Evolutionary conservation across 2,888 invertebrate genomes (phyloP).

Genomic region (Pelosia muscerda): DNA sequence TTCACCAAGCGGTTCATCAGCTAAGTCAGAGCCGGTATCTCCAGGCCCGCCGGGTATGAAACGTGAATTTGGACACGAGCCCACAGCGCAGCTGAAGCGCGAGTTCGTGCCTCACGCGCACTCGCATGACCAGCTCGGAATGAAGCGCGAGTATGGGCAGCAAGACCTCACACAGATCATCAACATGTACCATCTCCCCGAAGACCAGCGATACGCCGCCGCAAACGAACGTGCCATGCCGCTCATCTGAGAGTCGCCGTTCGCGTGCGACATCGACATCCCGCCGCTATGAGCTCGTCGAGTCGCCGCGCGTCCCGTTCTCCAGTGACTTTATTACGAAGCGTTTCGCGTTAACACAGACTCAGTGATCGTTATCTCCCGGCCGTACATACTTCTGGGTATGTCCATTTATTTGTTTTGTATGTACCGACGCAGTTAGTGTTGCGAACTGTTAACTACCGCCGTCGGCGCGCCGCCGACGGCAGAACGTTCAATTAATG

Average conservation of each 20-base stretch:
- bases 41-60: slow-evolving; percentile 89
- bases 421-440: slow-evolving; percentile 77
- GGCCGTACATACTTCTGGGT: slow-evolving; percentile 82
- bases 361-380: slow-evolving; percentile 77
- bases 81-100: slow-evolving; percentile 83
- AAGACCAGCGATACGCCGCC: slow-evolving; percentile 88
- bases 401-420: slow-evolving; percentile 84
- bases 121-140: slow-evolving; percentile 79
- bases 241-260: slow-evolving; percentile 89
- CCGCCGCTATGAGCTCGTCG: slow-evolving; percentile 87
- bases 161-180: slow-evolving; percentile 89
- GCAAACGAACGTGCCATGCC: slow-evolving; percentile 88
- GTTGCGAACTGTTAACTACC: slow-evolving; percentile 76
- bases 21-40: slow-evolving; percentile 95
- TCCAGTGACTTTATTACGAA: slow-evolving; percentile 76
- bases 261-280: slow-evolving; percentile 89
- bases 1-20: slow-evolving; percentile 95
- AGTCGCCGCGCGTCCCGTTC: slow-evolving; percentile 81
- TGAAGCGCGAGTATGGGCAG: slow-evolving; percentile 91
- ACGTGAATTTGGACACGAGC: slow-evolving; percentile 86
- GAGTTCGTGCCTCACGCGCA: slow-evolving; percentile 82
- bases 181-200: slow-evolving; percentile 90
- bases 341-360: slow-evolving; percentile 69
- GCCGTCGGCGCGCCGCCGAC: slow-evolving; percentile 61
- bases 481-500: slow-evolving; percentile 77